Base-by-base conservation (phyloP, 2,113 vertebrate species). In the Paramisgurnus dabryanus region DNA sequence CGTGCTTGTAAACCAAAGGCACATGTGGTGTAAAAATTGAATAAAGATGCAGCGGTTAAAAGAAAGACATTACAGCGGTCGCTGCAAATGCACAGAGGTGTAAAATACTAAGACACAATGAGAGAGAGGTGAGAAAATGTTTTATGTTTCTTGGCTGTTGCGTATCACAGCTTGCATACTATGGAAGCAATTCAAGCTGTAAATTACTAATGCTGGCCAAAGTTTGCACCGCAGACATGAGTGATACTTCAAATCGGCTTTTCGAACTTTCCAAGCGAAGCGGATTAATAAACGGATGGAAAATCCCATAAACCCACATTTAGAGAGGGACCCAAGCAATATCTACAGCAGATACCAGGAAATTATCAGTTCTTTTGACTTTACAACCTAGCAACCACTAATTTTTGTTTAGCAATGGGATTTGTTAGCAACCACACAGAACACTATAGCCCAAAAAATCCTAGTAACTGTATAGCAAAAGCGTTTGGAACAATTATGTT, bases 31-130 rank as follows among this genome's bases (percentile, higher is more conserved):
- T 8, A 17, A 12, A n/a, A 55, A 9, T 17, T 47, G 34, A 3
- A 34, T 61, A 75, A 17, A 34, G 41, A 47, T 43, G 69, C 82
- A 83, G 87, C 69, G 87, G 84, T 87, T 87, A 65, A 85, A 88
- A 88, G 83, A 86, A 86, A 86, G 80, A 79, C 79, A 60, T 83
- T 76, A 86, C 84, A 86, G 76, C 83, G 83, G 67, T 10, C 9
- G 73, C 82, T 45, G 73, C 53, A 61, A 82, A 82, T 40, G 15
- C 68, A 9, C 7, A 41, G 60, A 63, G 64, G 49, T 79, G 75
- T 83, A 40, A 66, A 63, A 72, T 71, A 74, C 40, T 66, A 22
- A 71, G 53, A 67, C 4, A 78, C 27, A 45, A 18, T 6, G 15
- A 70, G 22, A 71, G 65, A 80, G 41, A 49, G 75, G 63, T 22